Base-by-base conservation (phyloP, 2,797 vertebrate genomes). In the Percopsis omiscomaycus region DNA sequence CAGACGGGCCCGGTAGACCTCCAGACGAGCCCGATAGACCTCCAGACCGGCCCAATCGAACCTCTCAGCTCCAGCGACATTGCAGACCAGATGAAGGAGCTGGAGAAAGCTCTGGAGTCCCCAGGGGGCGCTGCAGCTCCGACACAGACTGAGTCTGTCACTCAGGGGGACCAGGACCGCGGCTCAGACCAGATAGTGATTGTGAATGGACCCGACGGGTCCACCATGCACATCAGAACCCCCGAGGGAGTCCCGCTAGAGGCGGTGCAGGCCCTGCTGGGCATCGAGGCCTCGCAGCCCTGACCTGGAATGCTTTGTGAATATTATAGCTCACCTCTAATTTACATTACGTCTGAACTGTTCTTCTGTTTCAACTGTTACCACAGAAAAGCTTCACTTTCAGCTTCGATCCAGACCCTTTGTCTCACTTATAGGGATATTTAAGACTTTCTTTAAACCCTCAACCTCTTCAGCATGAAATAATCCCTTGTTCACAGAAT, bases 201-300 rank as follows among this genome's bases (percentile, higher is more conserved):
- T 0, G 91, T 95, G 45, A 93, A 94, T 0, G 84, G 89, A 22
- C 87, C 85, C 0, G 90, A 87, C 1, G 93, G 91, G 53, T 92
- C 92, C 3, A 91, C 90, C 44, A 89, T 94, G 89, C 94, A 93
- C 68, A 91, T 91, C 12, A 90, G 88, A 70, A 91, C 88, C 1
- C 89, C 88, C 0, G 89, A 94, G 56, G 90, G 92, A 0, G 89
- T 92, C 15, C 91, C 93, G 22, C 60, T 92, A 61, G 93, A 93
- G 83, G 89, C 91, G 0, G 89, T 92, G 53, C 93, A 94, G 73
- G 91, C 93, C 5, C 81, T 95, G 58, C 84, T 96, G 70, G 91
- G 92, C 44, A 82, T 92, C 28, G 92, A 94, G 76, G 75, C 88
- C 1, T 74, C 83, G 0, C 37, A 37, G 37, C 37, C 37, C 37